Base-by-base conservation (phyloP, 2,888 invertebrate species). In the Agonopterix subpropinquella region DNA sequence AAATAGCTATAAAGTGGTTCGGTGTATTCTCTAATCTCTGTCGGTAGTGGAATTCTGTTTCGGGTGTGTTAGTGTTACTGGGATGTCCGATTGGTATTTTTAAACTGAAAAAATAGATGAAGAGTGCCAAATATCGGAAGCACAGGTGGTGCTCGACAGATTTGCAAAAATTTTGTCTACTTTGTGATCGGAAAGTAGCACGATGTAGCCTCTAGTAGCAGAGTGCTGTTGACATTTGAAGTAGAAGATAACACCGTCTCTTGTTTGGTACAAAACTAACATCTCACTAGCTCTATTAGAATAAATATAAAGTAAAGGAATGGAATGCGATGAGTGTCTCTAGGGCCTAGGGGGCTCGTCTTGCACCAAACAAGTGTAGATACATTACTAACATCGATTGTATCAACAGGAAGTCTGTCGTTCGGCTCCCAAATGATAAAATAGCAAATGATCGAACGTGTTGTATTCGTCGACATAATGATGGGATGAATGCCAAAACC, bases 381-480 rank as follows among this genome's bases (percentile, higher is more conserved):
- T 61, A 63, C 68, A 54, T 64, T 58, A 70, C 80, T 82, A 83
- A 84, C 86, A 83, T 78, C 77, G 77, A 86, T 73, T 61, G 61
- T 60, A 56, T 58, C 55, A 59, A 70, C 66, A 79, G 72, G 73
- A 78, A 74, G 66, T 77, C 71, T 60, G 70, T 74, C 69, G 65
- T 62, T 28, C 77, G 85, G 86, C 86, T 79, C 79, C 84, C 78
- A 87, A 87, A 87, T 85, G 86, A 86, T 86, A 86, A 85, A 84
- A 67, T 80, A 80, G 82, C 84, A 71, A 77, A 28, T 76, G 77
- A 71, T 37, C 55, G 48, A 55, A 64, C 66, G 67, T 65, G 45
- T 18, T 58, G 67, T 65, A 43, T 18, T 58, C 51, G 28, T 28
- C 62, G 70, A 65, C 51, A 61, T 5, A 61, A 73, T 78, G 70